Conservation (phyloP, 2,113 vertebrate species). For the Ardeotis arabs region DNA sequence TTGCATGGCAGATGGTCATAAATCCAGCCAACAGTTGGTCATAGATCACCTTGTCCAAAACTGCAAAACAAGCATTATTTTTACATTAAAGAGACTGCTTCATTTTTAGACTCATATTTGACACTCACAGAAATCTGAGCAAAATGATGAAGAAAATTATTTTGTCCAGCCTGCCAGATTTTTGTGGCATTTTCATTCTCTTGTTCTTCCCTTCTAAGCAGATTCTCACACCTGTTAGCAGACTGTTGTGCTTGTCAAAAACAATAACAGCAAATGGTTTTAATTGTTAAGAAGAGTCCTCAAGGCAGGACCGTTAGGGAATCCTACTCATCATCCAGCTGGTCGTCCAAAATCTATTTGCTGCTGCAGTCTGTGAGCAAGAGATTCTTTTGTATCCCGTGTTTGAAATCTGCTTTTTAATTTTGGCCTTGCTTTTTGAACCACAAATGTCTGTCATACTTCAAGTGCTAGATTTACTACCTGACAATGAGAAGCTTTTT, state of each 20-base stretch:
- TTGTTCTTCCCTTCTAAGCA: not conserved
- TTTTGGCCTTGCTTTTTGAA: not conserved
- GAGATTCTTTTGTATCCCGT: not conserved
- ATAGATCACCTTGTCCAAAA: not conserved
- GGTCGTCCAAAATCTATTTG: constrained; percentile 10
- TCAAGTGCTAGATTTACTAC: not conserved
- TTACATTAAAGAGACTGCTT: not conserved
- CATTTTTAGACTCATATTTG: not conserved
- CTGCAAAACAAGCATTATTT: not conserved
- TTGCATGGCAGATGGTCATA: not conserved
- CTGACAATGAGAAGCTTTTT: not conserved
- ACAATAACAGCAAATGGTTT: constrained; percentile 34
- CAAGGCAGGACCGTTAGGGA: not conserved
- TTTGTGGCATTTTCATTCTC: not conserved
- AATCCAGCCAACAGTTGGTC: not conserved
- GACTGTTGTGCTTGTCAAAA: constrained; percentile 54
- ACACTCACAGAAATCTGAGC: not conserved
- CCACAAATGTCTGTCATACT: not conserved
- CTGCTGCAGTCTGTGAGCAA: not conserved
- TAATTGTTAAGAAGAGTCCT: not conserved
- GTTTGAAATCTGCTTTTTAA: not conserved
- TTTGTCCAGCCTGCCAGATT: not conserved
- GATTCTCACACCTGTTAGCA: constrained; percentile 27
- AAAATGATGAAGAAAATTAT: not conserved
- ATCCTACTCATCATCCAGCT: not conserved